Evolutionary conservation across 2,888 invertebrate genomes (phyloP).

Genomic region (Spialia ferax): DNA sequence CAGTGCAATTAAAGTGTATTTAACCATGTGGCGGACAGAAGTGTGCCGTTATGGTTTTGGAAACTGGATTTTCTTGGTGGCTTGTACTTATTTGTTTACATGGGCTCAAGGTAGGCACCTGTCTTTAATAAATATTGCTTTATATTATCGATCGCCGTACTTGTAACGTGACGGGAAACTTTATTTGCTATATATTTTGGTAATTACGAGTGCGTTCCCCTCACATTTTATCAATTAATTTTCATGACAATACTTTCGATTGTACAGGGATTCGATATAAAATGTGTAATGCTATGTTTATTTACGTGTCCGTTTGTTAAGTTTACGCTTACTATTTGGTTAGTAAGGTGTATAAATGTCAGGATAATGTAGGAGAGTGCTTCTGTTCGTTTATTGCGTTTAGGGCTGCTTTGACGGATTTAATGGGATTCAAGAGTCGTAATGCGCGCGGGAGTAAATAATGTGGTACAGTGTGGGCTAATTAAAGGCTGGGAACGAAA

Average conservation of each 20-base stretch:
- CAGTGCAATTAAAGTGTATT: slow-evolving; percentile 72
- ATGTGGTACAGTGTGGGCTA: slow-evolving; percentile 18
- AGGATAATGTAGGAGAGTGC: background rate
- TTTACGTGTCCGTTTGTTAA: slow-evolving; percentile 9
- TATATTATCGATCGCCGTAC: slow-evolving; percentile 70
- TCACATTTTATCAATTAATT: slow-evolving; percentile 4
- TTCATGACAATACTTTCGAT: background rate
- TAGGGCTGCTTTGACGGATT: slow-evolving; percentile 33
- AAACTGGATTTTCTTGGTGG: slow-evolving; percentile 83
- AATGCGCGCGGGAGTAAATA: slow-evolving; percentile 15
- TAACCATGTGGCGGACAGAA: slow-evolving; percentile 81
- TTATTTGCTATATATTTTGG: slow-evolving; percentile 26
- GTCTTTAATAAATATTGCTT: slow-evolving; percentile 72
- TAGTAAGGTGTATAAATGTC: slow-evolving; percentile 24
- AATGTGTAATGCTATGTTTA: slow-evolving; percentile 11
- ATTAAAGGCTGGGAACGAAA: slow-evolving; percentile 22
- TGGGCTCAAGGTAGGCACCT: slow-evolving; percentile 82
- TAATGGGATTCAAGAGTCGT: slow-evolving; percentile 50
- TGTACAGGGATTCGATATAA: background rate
- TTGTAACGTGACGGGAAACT: slow-evolving; percentile 28
- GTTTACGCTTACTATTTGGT: slow-evolving; percentile 1
- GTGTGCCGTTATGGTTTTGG: slow-evolving; percentile 76
- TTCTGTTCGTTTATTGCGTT: slow-evolving; percentile 18
- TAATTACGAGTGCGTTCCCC: slow-evolving; percentile 11
- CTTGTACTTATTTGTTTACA: slow-evolving; percentile 83